These are phyloP conservation scores for Neria commutata DNA, from an alignment of 2,888 invertebrate genomes.

Conservation along the genomic window DNA sequence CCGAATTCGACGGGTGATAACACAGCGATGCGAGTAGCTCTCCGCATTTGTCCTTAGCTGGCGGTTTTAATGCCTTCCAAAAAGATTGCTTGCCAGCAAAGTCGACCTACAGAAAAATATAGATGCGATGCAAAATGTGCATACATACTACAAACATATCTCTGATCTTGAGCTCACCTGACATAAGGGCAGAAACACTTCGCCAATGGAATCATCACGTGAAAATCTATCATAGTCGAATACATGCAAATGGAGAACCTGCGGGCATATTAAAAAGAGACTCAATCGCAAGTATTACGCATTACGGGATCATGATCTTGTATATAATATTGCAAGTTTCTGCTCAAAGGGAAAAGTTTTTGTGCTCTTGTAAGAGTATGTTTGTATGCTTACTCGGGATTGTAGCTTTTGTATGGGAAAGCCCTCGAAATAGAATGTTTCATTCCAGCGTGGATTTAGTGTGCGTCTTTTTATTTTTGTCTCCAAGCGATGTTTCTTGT, in stretches of 20 bases:
- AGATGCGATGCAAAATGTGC: not conserved
- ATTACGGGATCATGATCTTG: not conserved
- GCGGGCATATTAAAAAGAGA: not conserved
- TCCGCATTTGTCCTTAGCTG: conserved; percentile 91
- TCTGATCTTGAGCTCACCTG: conserved; percentile 73
- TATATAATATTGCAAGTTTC: not conserved
- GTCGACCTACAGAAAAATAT: conserved; percentile 70
- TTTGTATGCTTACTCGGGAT: conserved; percentile 70
- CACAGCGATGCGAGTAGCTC: conserved; percentile 90
- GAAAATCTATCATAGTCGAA: conserved; percentile 95
- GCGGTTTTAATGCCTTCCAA: conserved; percentile 91
- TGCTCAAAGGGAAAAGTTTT: not conserved
- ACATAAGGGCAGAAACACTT: conserved; percentile 88
- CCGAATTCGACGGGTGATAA: conserved; percentile 95
- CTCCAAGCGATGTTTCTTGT: conserved; percentile 90
- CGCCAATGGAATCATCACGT: conserved; percentile 91
- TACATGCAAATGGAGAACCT: conserved; percentile 87
- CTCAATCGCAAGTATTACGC: not conserved
- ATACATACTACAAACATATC: too few relatives aligned
- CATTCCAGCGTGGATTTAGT: conserved; percentile 91
- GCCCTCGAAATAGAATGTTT: conserved; percentile 93
- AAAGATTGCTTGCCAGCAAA: conserved; percentile 92
- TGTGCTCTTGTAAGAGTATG: not conserved
- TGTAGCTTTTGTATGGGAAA: conserved; percentile 93
- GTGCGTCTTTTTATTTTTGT: conserved; percentile 92